Conservation (phyloP, 2,113 vertebrate genomes). For the Parus major region DNA sequence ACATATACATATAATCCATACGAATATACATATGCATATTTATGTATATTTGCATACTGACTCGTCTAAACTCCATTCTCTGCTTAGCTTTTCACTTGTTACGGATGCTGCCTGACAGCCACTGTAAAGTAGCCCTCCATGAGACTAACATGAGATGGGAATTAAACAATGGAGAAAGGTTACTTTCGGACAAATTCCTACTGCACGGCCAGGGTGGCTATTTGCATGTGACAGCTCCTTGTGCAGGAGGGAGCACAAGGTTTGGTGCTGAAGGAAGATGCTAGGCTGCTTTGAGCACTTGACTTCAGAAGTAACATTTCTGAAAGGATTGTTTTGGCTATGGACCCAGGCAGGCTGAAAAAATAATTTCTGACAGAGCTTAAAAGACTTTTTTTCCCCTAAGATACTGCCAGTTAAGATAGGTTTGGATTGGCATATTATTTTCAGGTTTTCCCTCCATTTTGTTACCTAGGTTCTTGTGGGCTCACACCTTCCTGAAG, state of each 20-base stretch:
- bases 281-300: neutral
- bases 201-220: neutral
- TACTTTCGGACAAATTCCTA: slow-evolving; percentile 16
- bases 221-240: neutral
- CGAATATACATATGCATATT: neutral
- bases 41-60: neutral
- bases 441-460: neutral
- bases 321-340: neutral
- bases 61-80: neutral
- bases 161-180: slow-evolving; percentile 20
- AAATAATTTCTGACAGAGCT: neutral
- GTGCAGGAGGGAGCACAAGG: neutral
- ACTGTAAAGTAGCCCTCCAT: neutral
- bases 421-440: neutral
- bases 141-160: neutral
- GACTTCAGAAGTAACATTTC: neutral
- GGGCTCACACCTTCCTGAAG: neutral
- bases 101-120: neutral
- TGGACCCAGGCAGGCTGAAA: neutral
- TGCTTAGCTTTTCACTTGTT: neutral
- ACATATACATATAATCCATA: neutral
- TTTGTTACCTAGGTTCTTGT: neutral
- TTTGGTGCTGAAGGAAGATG: neutral
- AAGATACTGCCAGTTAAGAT: neutral
- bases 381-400: neutral